Base-by-base conservation (phyloP, 2,888 invertebrate species). In the Leuctra nigra region DNA sequence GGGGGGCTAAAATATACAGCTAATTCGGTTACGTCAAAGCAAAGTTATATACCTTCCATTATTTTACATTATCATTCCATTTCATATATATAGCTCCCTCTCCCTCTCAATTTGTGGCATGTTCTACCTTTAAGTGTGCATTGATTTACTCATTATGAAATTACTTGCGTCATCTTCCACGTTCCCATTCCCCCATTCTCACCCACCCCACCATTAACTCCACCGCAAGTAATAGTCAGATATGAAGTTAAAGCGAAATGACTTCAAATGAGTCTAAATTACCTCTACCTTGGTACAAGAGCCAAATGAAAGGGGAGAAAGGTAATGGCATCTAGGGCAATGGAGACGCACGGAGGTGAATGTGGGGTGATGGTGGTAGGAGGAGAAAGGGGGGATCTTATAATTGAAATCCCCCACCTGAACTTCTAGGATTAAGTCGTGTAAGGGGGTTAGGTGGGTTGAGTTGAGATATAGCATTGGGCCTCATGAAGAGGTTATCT, bases 171-270 rank as follows among this genome's bases (percentile, higher is more conserved):
- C 50, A 50, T 50, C 50, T 33, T 33, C 22, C n/a, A 4, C 48
- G 14, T 14, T 29, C 20, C 35, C 35, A 11, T 20, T 18, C 58
- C 55, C n/a, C n/a, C n/a, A n/a, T n/a, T n/a, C n/a, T n/a, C n/a
- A n/a, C n/a, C n/a, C n/a, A n/a, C n/a, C n/a, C n/a, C n/a, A n/a
- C n/a, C 53, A 46, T 58, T 55, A 58, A 57, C 57, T 55, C 53
- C 55, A 53, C 62, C 60, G 50, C 61, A 62, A 62, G 62, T 62
- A 63, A 62, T 61, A 55, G 62, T 55, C 58, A 63, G 63, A 62
- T 63, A 63, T 63, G 62, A 63, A 62, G 62, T 61, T 63, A 61
- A 62, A 62, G 63, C 62, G 62, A 62, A 63, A 63, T 63, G 63
- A 62, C 62, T 62, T 60, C 62, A 62, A 63, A 62, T 63, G 61